phyloP scores from a whole-genome alignment of 2,888 invertebrate genomes.

The Didymodactylos carnosus region DNA sequence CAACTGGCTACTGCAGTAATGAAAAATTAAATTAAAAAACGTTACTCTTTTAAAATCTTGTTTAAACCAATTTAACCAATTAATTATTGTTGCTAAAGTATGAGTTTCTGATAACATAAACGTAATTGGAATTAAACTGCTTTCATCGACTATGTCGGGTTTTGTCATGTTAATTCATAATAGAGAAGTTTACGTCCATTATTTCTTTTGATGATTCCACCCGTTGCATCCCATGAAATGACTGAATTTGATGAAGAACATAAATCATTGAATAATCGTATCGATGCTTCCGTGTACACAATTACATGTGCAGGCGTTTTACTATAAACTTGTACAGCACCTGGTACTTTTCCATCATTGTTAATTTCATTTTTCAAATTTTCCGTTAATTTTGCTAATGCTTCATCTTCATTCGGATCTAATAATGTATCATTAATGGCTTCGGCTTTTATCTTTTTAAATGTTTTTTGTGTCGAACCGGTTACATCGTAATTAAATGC shows the following conservation, averaged over 20 bases:
- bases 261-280: neutral
- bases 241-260: neutral
- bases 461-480: neutral
- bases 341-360: neutral
- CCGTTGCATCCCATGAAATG: neutral
- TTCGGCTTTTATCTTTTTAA: neutral
- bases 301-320: neutral
- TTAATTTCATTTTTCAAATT: neutral
- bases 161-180: neutral
- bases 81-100: neutral
- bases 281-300: neutral
- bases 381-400: neutral
- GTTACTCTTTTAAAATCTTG: no score
- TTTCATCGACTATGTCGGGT: neutral
- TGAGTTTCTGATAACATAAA: neutral
- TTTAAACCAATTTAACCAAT: neutral
- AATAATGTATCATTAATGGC: neutral
- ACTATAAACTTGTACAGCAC: neutral
- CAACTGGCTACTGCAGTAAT: no score
- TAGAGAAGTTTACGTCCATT: neutral
- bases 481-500: neutral
- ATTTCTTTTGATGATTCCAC: neutral
- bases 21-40: no score
- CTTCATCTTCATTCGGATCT: neutral
- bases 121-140: neutral